These are phyloP conservation scores for Sphecodes monilicornis DNA, from an alignment of 2,888 invertebrate species.

Conservation along the genomic window DNA sequence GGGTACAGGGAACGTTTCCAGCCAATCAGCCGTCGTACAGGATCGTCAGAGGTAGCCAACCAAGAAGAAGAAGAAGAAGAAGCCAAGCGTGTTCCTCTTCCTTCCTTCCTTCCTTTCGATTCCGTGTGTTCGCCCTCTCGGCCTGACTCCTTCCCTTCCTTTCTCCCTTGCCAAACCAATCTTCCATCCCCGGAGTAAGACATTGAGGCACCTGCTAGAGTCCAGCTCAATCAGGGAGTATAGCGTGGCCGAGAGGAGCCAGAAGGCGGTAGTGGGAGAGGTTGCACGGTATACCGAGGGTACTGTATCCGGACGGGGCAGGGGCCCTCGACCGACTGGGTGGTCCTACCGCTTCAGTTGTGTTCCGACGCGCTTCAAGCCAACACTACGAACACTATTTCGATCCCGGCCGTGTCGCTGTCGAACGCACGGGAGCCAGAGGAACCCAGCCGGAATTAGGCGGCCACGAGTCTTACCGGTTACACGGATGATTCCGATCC, in stretches of 20 bases:
- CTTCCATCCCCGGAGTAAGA: conserved; percentile 83
- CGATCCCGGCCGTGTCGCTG: conserved; percentile 66
- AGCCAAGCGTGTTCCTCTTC: background rate
- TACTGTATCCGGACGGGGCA: conserved; percentile 81
- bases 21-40: conserved; percentile 53
- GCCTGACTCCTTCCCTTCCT: conserved; percentile 40
- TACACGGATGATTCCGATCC: conserved; percentile 18
- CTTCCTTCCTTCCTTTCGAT: conserved; percentile 48
- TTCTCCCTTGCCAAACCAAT: conserved; percentile 77
- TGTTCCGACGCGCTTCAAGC: conserved; percentile 84
- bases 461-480: conserved; percentile 40
- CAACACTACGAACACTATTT: conserved; percentile 80
- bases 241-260: conserved; percentile 71
- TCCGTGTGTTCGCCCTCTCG: conserved; percentile 33
- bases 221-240: conserved; percentile 81
- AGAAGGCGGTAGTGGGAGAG: conserved; percentile 81
- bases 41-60: conserved; percentile 46
- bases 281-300: conserved; percentile 78
- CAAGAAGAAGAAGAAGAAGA: background rate
- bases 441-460: conserved; percentile 23
- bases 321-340: conserved; percentile 83
- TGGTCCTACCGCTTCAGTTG: conserved; percentile 85
- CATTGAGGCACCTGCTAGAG: conserved; percentile 84
- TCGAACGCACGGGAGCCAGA: conserved; percentile 39
- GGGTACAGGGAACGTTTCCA: conserved; percentile 21